Evolutionary conservation across 2,113 vertebrate species (phyloP).

Genomic region (Epinephelus moara): DNA sequence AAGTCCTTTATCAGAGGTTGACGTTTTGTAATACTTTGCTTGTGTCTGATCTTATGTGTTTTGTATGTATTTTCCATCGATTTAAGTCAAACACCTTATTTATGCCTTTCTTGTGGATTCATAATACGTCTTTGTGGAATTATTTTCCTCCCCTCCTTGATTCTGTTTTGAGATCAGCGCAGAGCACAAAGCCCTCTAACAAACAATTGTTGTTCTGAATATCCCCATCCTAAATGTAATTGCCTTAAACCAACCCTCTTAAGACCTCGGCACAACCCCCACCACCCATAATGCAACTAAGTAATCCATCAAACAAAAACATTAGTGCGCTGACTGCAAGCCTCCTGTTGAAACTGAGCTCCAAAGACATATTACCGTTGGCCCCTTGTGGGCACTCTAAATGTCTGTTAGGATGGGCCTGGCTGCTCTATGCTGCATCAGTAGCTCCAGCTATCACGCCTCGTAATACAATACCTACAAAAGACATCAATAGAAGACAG

Average conservation of each 20-base stretch:
- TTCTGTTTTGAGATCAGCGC: conserved; percentile 40
- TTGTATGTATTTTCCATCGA: background rate
- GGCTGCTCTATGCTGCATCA: conserved; percentile 47
- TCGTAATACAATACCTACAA: conserved; percentile 39
- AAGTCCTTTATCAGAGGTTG: conserved; percentile 3
- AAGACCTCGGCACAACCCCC: conserved; percentile 38
- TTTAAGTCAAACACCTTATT: background rate
- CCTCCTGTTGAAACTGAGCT: conserved; percentile 72
- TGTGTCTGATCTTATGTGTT: conserved; percentile 24
- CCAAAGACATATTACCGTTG: conserved; percentile 69
- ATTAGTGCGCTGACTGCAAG: conserved; percentile 70
- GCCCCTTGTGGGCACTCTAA: conserved; percentile 64
- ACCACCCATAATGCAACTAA: conserved; percentile 66
- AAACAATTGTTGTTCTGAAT: conserved; percentile 48
- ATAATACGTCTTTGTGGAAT: conserved; percentile 21
- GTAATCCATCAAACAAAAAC: conserved; percentile 78
- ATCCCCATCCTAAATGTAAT: conserved; percentile 68
- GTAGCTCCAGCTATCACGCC: conserved; percentile 6
- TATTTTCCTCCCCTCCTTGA: conserved; percentile 20
- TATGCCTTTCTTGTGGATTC: conserved; percentile 27
- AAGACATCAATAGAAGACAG: conserved; percentile 37
- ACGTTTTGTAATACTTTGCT: conserved; percentile 17
- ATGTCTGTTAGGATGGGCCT: conserved; percentile 55
- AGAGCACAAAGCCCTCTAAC: conserved; percentile 46
- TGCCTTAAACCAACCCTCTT: conserved; percentile 65